phyloP scores from a whole-genome alignment of 2,888 invertebrate species.

The Euspilapteryx auroguttella region DNA sequence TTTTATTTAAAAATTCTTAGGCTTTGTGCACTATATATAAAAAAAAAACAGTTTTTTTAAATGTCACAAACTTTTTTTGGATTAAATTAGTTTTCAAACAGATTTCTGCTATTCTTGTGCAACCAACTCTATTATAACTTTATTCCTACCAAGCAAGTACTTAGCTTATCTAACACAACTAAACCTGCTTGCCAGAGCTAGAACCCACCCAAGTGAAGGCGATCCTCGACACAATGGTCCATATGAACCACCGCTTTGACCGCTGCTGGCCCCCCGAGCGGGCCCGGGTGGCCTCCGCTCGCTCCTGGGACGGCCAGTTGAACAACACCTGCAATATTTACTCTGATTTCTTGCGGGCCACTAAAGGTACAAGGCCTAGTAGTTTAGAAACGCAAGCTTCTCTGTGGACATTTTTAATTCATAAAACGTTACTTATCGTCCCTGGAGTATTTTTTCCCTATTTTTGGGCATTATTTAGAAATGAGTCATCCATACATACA shows the following conservation, averaged over 20 bases:
- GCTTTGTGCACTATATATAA: background rate
- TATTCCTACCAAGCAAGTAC: no score
- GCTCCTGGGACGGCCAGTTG: slow-evolving; percentile 36
- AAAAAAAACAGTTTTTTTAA: background rate
- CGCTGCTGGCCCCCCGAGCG: slow-evolving; percentile 33
- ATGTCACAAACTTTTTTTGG: background rate
- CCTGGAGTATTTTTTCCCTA: no score
- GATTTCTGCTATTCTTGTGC: no score
- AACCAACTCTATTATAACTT: no score
- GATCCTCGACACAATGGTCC: slow-evolving; percentile 38
- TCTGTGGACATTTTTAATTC: no score
- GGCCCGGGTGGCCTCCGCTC: slow-evolving; percentile 18
- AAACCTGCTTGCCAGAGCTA: slow-evolving; percentile 35
- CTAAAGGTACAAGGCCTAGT: slow-evolving; percentile 38
- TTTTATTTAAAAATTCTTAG: no score
- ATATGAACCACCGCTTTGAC: slow-evolving; percentile 33
- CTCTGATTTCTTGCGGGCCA: slow-evolving; percentile 35
- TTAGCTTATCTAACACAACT: slow-evolving; percentile 33
- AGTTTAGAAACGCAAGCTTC: slow-evolving; percentile 14
- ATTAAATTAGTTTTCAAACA: no score
- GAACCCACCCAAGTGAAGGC: slow-evolving; percentile 44
- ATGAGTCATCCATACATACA: no score
- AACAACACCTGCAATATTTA: slow-evolving; percentile 28
- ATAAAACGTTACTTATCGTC: no score
- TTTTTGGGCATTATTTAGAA: no score